These are phyloP conservation scores for Catamblyrhynchus diadema DNA, from an alignment of 2,797 vertebrate species.

Conservation along the genomic window DNA sequence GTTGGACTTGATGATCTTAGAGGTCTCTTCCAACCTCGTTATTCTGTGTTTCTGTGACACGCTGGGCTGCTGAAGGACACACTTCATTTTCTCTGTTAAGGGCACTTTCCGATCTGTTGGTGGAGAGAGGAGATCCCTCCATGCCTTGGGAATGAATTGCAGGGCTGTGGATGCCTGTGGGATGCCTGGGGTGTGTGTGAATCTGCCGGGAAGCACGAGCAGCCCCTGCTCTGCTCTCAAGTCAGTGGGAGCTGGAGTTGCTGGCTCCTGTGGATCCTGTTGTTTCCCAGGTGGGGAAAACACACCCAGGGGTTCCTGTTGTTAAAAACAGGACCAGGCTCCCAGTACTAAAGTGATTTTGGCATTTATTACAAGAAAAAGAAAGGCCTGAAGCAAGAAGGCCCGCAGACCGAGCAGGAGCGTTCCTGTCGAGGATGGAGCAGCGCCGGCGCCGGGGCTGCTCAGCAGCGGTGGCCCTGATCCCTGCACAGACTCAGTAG, in stretches of 20 bases:
- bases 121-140: not conserved
- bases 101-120: not conserved
- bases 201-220: not conserved
- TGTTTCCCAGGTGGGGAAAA: not conserved
- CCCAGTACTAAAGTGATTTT: fast-evolving
- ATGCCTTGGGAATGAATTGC: not conserved
- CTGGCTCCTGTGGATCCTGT: not conserved
- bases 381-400: not conserved
- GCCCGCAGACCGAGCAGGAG: too few relatives aligned
- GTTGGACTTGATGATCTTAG: too few relatives aligned
- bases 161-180: not conserved
- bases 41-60: too few relatives aligned
- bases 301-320: fast-evolving
- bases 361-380: not conserved
- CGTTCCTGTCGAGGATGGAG: fast-evolving
- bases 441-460: too few relatives aligned
- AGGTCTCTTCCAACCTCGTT: too few relatives aligned
- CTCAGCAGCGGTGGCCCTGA: too few relatives aligned
- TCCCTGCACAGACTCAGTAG: too few relatives aligned
- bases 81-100: not conserved
- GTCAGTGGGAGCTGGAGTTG: not conserved
- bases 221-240: not conserved
- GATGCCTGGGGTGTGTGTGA: not conserved
- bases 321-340: not conserved
- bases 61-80: not conserved